Percentiles rank a stretch among this genome's conserved stretches.
Conservation (phyloP, 2,888 invertebrate genomes). For the Mechanitis messenoides region DNA sequence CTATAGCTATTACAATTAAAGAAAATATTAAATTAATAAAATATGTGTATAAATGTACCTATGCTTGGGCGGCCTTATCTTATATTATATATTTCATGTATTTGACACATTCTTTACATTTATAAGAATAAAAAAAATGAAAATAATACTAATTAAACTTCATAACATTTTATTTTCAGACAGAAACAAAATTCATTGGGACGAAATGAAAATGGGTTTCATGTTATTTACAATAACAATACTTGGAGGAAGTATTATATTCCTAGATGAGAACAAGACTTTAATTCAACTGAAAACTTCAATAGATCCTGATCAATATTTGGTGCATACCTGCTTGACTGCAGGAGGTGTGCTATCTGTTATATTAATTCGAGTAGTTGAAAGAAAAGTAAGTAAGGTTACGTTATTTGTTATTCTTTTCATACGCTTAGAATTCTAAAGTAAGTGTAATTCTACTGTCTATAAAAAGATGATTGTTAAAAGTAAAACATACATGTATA, state of each 20-base stretch:
- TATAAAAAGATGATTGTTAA: too few species aligned
- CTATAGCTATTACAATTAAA: too few species aligned
- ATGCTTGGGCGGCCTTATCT: too few species aligned
- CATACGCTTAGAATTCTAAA: too few species aligned
- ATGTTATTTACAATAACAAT: slow-evolving; percentile 45
- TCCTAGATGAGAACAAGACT: slow-evolving; percentile 54
- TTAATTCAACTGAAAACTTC: slow-evolving; percentile 44
- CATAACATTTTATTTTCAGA: slow-evolving; percentile 40
- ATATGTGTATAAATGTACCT: too few species aligned
- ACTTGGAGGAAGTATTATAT: slow-evolving; percentile 55
- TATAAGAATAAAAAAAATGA: not conserved
- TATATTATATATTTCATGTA: too few species aligned
- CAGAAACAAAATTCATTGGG: slow-evolving; percentile 54
- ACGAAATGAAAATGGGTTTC: slow-evolving; percentile 51
- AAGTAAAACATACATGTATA: too few species aligned
- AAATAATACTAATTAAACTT: not conserved
- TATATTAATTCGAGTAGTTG: slow-evolving; percentile 39
- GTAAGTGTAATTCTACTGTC: too few species aligned
- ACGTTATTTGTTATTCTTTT: too few species aligned
- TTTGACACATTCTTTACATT: not conserved
- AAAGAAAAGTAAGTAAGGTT: slow-evolving; percentile 48
- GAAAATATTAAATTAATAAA: too few species aligned
- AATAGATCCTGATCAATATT: slow-evolving; percentile 41
- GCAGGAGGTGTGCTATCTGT: slow-evolving; percentile 42
- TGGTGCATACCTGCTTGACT: slow-evolving; percentile 43